Conservation (phyloP, 2,113 vertebrate species). For the Tragelaphus strepsiceros region DNA sequence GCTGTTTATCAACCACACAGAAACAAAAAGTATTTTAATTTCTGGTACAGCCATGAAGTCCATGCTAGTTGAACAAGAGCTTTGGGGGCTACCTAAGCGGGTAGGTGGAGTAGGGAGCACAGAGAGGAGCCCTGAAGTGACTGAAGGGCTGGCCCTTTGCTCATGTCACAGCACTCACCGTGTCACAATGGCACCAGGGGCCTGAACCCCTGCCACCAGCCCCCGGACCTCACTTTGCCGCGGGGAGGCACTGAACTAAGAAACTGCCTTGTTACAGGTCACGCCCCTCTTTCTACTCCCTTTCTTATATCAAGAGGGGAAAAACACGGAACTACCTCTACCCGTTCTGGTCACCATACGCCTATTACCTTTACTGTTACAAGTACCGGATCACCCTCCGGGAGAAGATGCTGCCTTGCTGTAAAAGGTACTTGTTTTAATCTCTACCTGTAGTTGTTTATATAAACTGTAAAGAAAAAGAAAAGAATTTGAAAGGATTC, state of each 20-base stretch:
- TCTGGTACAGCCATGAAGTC: background rate
- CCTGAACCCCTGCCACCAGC: background rate
- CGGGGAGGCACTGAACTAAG: constrained; percentile 68
- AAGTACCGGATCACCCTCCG: constrained; percentile 53
- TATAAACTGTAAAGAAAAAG: background rate
- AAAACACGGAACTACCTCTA: constrained; percentile 63
- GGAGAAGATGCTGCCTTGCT: constrained; percentile 73
- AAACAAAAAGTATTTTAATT: background rate
- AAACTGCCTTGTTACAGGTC: constrained; percentile 60
- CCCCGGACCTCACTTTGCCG: constrained; percentile 63
- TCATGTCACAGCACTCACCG: constrained; percentile 30
- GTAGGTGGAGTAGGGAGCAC: background rate
- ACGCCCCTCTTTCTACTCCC: constrained; percentile 54
- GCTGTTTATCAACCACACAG: background rate
- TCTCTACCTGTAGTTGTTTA: background rate
- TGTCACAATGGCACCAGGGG: constrained; percentile 58
- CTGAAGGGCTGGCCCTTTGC: background rate
- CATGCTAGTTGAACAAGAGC: background rate
- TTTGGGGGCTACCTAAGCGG: background rate
- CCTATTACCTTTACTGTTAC: constrained; percentile 66
- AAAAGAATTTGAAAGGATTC: background rate
- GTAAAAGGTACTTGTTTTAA: constrained; percentile 58
- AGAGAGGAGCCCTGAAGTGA: background rate
- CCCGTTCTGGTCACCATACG: constrained; percentile 50
- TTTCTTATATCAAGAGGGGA: constrained; percentile 70